Evolutionary conservation across 2,888 invertebrate genomes (phyloP).

Genomic region (Drosophila neonasuta): DNA sequence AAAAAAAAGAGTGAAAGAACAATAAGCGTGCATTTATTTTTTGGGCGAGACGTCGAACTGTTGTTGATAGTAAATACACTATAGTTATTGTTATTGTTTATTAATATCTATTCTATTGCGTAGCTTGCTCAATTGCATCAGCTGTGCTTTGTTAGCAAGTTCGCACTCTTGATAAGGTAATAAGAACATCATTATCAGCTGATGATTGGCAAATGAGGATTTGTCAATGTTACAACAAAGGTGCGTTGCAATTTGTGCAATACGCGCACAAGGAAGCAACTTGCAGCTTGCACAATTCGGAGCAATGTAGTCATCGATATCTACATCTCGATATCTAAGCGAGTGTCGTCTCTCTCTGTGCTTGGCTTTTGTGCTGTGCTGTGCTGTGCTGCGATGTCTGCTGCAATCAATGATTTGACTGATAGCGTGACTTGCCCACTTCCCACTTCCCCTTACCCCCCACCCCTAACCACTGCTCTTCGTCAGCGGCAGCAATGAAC

Average conservation of each 20-base stretch:
- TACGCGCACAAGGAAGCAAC: slow-evolving; percentile 39
- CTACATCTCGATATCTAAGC: slow-evolving; percentile 32
- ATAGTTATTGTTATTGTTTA: background rate
- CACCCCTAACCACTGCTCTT: background rate
- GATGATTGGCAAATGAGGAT: slow-evolving; percentile 32
- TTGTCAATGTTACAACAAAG: slow-evolving; percentile 41
- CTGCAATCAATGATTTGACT: slow-evolving; percentile 56
- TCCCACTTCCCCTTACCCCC: background rate
- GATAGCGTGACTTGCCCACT: slow-evolving; percentile 45
- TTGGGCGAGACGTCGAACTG: background rate
- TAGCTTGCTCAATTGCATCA: slow-evolving; percentile 23
- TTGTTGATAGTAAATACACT: slow-evolving; percentile 12
- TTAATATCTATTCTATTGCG: background rate
- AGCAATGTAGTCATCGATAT: slow-evolving; percentile 51
- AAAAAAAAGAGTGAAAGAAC: slow-evolving; percentile 1
- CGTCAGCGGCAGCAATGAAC: slow-evolving; percentile 30
- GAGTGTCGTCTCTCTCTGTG: background rate
- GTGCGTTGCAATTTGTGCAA: slow-evolving; percentile 32
- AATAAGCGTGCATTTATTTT: slow-evolving; percentile 11
- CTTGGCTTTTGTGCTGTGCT: slow-evolving; percentile 9
- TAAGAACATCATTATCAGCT: slow-evolving; percentile 29
- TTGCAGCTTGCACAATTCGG: slow-evolving; percentile 35
- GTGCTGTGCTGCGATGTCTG: slow-evolving; percentile 5
- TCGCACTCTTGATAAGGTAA: background rate
- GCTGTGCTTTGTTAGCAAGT: slow-evolving; percentile 5